A percentile compares a stretch with the other conserved stretches of the same genome.
phyloP scores from a whole-genome alignment of 2,797 vertebrate species.

The Phataginus tetradactyla region DNA sequence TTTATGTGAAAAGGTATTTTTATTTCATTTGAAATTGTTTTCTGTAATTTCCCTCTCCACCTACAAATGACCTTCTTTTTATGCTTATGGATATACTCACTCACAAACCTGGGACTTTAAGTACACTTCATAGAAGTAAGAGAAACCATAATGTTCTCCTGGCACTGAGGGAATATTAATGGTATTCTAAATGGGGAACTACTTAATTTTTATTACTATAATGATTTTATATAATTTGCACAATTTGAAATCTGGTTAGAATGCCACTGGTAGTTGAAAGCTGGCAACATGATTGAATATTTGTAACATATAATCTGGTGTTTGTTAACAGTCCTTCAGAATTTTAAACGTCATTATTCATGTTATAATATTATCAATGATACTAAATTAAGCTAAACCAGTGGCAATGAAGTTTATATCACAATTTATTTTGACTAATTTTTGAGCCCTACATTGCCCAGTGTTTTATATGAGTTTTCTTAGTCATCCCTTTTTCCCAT shows the following conservation, averaged over 20 bases:
- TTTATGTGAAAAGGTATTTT: conserved; percentile 55
- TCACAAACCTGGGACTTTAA: neutral
- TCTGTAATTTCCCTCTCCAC: conserved; percentile 45
- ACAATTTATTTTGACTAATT: conserved; percentile 33
- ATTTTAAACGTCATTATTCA: neutral
- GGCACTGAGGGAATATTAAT: neutral
- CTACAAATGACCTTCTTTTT: conserved; percentile 43
- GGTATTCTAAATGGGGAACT: conserved; percentile 27
- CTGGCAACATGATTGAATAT: conserved; percentile 18
- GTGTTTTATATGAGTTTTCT: conserved; percentile 5
- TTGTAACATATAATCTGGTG: conserved; percentile 43
- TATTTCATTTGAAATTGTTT: conserved; percentile 66
- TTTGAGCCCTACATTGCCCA: neutral
- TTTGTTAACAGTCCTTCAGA: conserved; percentile 4
- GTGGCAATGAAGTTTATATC: neutral
- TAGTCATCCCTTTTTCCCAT: neutral
- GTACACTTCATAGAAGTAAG: neutral
- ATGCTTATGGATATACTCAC: neutral
- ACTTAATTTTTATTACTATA: conserved; percentile 51
- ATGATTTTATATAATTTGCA: conserved; percentile 60
- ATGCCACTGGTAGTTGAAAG: conserved; percentile 27
- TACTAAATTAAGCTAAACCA: neutral
- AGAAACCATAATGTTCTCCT: neutral
- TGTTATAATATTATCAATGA: neutral
- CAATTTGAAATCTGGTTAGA: conserved; percentile 53